Evolutionary conservation across 2,888 invertebrate genomes (phyloP).

Genomic region (Syrista parreyssii): DNA sequence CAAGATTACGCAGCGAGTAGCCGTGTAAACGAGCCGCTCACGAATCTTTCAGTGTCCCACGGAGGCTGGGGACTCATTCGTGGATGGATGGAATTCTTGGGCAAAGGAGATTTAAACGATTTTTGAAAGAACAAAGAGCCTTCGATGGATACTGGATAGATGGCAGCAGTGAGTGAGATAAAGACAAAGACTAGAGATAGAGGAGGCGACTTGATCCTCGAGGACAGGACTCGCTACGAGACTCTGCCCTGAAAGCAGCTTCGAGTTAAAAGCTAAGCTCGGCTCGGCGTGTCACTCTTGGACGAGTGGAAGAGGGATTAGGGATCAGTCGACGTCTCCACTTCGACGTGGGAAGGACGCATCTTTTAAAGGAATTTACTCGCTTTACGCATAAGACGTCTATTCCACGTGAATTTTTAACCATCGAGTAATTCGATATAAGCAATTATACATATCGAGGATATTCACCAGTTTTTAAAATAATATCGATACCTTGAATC

Average conservation of each 20-base stretch:
- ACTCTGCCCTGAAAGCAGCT: conserved; percentile 44
- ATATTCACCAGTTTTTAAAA: not conserved
- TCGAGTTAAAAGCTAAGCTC: conserved; percentile 50
- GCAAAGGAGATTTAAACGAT: conserved; percentile 6
- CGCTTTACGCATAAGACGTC: not conserved
- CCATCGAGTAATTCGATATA: not conserved
- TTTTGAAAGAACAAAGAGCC: not conserved
- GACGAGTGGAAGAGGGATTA: conserved; percentile 43
- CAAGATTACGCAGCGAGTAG: conserved; percentile 3
- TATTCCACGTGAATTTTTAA: not conserved
- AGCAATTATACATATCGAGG: not conserved
- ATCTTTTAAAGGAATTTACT: not conserved
- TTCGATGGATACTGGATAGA: not conserved
- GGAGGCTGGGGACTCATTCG: not conserved
- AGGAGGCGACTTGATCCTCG: conserved; percentile 39
- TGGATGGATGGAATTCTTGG: not conserved
- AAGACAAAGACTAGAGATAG: conserved; percentile 22
- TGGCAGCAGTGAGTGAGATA: not conserved
- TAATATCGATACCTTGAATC: not conserved
- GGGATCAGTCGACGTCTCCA: conserved; percentile 21
- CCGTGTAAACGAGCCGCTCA: conserved; percentile 1
- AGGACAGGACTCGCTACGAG: conserved; percentile 41
- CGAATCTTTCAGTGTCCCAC: not conserved
- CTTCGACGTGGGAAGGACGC: not conserved
- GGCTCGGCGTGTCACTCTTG: conserved; percentile 41